Base-by-base conservation (phyloP, 1,140 invertebrate species). In the Papilio aristodemus region DNA sequence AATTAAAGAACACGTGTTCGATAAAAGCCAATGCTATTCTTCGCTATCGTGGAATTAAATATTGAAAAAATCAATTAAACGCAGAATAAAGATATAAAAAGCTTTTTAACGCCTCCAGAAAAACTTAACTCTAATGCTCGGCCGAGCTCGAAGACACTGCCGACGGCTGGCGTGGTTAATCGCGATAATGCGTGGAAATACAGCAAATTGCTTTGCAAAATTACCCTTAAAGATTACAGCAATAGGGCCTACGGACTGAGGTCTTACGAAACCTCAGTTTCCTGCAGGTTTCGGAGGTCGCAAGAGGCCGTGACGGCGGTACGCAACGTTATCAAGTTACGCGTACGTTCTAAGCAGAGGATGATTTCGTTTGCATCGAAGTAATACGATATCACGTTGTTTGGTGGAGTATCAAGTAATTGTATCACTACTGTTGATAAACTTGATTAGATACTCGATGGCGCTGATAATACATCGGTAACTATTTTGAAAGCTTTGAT, bases 81-180 rank as follows among this genome's bases (percentile, higher is more conserved):
- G 2, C 19, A 11, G 10, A 22, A 19, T 10, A 22, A 50, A 50
- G 8, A 50, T 19, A 50, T 8, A 50, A 50, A 50, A 50, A 50
- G 46, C 46, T 50, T 22, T 9, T 38, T 38, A 60, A 36, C 9
- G 58, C 27, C 19, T 36, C 36, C 43, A 54, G 10, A 69, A 70
- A 67, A 71, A 71, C 60, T 38, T 27, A 70, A 62, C 57, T 36
- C 46, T n/a, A 62, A 54, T 71, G 70, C 43, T 38, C 60, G 64
- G 17, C 27, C 60, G 54, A 69, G 43, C 67, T 70, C 60, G 62
- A 62, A 76, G 74, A 70, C 75, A 38, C 8, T 32, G 58, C 64
- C 60, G 76, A 74, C 68, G 73, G 67, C 68, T 73, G 77, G 76
- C 78, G 75, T 80, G 60, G 74, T 73, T 71, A 80, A 80, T 77